Conservation (phyloP, 1,140 invertebrate genomes). For the Oryzaephilus surinamensis region DNA sequence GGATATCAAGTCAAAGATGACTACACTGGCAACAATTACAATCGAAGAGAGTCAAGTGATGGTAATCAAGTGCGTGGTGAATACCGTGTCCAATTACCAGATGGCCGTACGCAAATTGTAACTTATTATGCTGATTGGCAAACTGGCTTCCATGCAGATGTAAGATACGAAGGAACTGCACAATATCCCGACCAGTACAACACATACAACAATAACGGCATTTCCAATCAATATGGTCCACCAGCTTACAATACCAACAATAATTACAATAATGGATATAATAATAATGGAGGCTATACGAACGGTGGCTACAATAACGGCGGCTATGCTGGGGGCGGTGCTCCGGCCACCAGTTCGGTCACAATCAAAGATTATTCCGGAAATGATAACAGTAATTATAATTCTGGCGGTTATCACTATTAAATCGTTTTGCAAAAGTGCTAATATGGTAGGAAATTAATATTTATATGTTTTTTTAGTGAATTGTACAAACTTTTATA, state of each 20-base stretch:
- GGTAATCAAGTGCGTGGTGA: constrained; percentile 60
- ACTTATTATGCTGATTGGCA: constrained; percentile 70
- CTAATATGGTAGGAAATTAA: no score
- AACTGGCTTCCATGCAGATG: constrained; percentile 69
- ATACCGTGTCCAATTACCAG: constrained; percentile 62
- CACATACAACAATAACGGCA: constrained; percentile 12
- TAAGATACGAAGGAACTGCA: constrained; percentile 62
- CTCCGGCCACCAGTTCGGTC: constrained; percentile 4
- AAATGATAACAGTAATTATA: not conserved
- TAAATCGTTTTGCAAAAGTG: no score
- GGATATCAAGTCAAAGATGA: constrained; percentile 67
- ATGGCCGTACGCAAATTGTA: constrained; percentile 61
- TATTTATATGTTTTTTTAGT: no score
- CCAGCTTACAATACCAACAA: constrained; percentile 11
- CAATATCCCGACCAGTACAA: constrained; percentile 45
- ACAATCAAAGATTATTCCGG: constrained; percentile 5
- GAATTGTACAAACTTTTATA: no score
- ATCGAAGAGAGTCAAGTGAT: constrained; percentile 57
- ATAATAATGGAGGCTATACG: constrained; percentile 10
- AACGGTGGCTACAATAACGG: not conserved
- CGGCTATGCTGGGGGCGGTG: no score
- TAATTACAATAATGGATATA: constrained; percentile 14
- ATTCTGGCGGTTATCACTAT: no score
- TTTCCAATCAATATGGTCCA: constrained; percentile 14
- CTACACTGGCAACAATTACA: constrained; percentile 61